These are phyloP conservation scores for Cheumatopsyche charites DNA, from an alignment of 1,140 invertebrate species.

Conservation along the genomic window DNA sequence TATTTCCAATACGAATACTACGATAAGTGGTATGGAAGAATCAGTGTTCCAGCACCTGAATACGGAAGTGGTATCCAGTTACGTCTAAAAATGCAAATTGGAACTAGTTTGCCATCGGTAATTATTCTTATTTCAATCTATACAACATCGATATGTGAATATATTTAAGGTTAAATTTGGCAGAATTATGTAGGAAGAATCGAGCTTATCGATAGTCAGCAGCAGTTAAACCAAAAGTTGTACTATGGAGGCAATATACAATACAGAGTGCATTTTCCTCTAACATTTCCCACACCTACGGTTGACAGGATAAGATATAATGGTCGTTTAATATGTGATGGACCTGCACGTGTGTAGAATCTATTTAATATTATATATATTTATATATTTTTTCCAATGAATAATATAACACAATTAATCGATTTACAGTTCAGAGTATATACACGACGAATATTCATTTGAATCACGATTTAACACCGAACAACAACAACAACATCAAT, in stretches of 20 bases:
- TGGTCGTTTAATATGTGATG: constrained; percentile 45
- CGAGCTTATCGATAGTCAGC: constrained; percentile 50
- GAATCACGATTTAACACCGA: constrained; percentile 1
- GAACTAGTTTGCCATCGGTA: constrained; percentile 24
- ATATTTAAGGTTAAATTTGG: neutral
- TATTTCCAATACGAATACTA: constrained; percentile 12
- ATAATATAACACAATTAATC: neutral
- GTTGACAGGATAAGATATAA: constrained; percentile 50
- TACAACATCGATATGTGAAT: neutral
- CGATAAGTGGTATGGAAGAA: constrained; percentile 25
- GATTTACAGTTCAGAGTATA: neutral
- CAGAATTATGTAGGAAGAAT: constrained; percentile 53
- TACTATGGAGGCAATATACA: constrained; percentile 48
- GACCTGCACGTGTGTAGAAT: constrained; percentile 49
- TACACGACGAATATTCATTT: neutral
- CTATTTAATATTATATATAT: constrained; percentile 11
- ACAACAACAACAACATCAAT: neutral
- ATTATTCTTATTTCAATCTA: neutral
- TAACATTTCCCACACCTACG: constrained; percentile 49
- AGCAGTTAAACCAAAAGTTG: constrained; percentile 49
- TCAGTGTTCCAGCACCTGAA: constrained; percentile 3
- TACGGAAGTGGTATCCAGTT: constrained; percentile 21
- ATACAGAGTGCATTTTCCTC: constrained; percentile 51
- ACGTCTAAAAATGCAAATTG: constrained; percentile 10
- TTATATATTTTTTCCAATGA: neutral